These are phyloP conservation scores for Spodoptera litura DNA, from an alignment of 1,140 invertebrate species.

Conservation along the genomic window DNA sequence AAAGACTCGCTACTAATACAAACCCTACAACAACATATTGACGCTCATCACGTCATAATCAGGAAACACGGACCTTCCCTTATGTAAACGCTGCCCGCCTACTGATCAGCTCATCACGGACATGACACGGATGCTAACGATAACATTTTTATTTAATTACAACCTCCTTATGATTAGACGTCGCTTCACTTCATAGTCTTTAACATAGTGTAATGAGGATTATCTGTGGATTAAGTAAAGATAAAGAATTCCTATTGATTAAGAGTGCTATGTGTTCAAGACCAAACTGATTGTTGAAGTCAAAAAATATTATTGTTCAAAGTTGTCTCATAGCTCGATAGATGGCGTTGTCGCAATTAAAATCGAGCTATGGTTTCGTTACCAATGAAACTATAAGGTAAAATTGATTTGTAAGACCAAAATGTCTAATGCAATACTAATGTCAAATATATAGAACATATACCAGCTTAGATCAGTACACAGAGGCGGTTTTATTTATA, in stretches of 20 bases:
- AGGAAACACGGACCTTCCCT: conserved; percentile 9
- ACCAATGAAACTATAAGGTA: no score
- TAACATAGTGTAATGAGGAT: not conserved
- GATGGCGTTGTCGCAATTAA: no score
- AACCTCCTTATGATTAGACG: conserved; percentile 9
- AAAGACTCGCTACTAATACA: not conserved
- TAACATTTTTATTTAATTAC: conserved; percentile 3
- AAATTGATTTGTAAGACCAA: no score
- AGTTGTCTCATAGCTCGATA: no score
- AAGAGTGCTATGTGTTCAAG: no score
- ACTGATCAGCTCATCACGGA: conserved; percentile 20
- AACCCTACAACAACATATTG: not conserved
- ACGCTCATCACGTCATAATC: not conserved
- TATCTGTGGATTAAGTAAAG: not conserved
- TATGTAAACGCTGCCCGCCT: conserved; percentile 14
- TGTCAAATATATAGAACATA: no score
- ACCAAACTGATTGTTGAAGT: no score
- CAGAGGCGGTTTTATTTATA: no score
- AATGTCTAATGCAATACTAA: no score
- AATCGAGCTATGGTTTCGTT: no score
- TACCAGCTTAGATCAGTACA: no score
- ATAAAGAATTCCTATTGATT: not conserved
- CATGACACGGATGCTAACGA: not conserved
- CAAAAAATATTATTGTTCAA: no score
- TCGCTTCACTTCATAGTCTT: not conserved